Conservation (phyloP, 1,140 invertebrate genomes). For the Gyrodactylus bullatarudis region DNA sequence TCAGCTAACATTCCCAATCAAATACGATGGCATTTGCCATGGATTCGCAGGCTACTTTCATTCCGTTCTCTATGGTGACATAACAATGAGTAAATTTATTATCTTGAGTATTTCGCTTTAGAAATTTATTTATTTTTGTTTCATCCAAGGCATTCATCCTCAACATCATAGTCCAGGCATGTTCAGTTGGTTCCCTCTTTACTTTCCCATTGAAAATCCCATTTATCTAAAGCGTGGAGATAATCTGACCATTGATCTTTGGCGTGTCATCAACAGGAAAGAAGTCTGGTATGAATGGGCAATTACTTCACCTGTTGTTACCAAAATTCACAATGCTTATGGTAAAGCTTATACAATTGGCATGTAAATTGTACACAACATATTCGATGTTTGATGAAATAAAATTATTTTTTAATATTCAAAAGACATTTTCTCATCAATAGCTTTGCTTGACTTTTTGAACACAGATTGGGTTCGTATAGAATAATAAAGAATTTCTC, state of each 20-base stretch:
- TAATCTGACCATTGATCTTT: slow-evolving; percentile 40
- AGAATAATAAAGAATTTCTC: not conserved
- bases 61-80: slow-evolving; percentile 41
- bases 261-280: slow-evolving; percentile 32
- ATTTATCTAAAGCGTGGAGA: slow-evolving; percentile 31
- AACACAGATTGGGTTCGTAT: not conserved
- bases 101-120: not conserved
- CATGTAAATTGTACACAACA: not conserved
- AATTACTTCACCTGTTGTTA: slow-evolving; percentile 27
- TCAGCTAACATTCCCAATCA: slow-evolving; percentile 31
- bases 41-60: slow-evolving; percentile 85
- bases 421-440: not conserved
- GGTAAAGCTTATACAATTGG: slow-evolving; percentile 32
- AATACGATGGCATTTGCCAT: slow-evolving; percentile 42
- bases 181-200: slow-evolving; percentile 88
- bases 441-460: not conserved
- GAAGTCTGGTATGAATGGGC: slow-evolving; percentile 77
- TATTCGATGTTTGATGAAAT: not conserved
- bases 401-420: not conserved
- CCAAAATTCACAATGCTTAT: slow-evolving; percentile 34
- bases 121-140: not conserved
- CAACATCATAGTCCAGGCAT: slow-evolving; percentile 48
- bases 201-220: slow-evolving; percentile 45
- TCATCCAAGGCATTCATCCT: slow-evolving; percentile 32
- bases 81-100: slow-evolving; percentile 32